Evolutionary conservation across 2,888 invertebrate genomes (phyloP).

Genomic region (Polydrusus pterygomalis): DNA sequence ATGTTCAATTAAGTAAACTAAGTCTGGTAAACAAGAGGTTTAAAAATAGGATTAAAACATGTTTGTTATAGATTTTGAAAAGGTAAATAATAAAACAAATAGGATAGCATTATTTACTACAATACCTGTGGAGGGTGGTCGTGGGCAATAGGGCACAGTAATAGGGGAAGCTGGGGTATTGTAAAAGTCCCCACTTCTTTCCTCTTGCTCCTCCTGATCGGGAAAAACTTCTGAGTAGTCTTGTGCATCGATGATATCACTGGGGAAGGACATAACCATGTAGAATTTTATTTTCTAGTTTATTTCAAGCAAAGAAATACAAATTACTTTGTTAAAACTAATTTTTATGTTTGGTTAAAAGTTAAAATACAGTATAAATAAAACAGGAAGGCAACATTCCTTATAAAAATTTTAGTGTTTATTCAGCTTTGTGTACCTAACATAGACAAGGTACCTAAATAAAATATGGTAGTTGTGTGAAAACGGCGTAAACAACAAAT

Average conservation of each 20-base stretch:
- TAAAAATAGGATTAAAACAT: constrained; percentile 6
- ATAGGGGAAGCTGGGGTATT: constrained; percentile 84
- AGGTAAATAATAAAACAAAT: not conserved
- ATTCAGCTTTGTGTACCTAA: no score
- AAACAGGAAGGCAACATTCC: no score
- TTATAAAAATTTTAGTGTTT: no score
- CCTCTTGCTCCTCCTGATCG: constrained; percentile 69
- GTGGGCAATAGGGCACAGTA: constrained; percentile 83
- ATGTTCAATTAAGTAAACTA: no score
- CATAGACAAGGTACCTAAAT: no score
- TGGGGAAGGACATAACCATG: constrained; percentile 52
- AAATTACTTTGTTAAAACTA: not conserved
- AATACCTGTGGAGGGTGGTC: constrained; percentile 84
- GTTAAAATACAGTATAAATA: no score
- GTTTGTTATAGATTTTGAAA: not conserved
- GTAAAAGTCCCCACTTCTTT: constrained; percentile 71
- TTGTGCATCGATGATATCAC: constrained; percentile 77
- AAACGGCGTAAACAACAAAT: no score
- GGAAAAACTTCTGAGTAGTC: constrained; percentile 79
- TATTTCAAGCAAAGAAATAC: no score
- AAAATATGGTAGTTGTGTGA: no score
- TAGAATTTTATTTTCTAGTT: no score
- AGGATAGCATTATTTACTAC: not conserved
- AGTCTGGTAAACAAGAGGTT: no score
- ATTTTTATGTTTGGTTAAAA: no score